phyloP scores from a whole-genome alignment of 2,113 vertebrate genomes.

The Oceanodroma tethys region DNA sequence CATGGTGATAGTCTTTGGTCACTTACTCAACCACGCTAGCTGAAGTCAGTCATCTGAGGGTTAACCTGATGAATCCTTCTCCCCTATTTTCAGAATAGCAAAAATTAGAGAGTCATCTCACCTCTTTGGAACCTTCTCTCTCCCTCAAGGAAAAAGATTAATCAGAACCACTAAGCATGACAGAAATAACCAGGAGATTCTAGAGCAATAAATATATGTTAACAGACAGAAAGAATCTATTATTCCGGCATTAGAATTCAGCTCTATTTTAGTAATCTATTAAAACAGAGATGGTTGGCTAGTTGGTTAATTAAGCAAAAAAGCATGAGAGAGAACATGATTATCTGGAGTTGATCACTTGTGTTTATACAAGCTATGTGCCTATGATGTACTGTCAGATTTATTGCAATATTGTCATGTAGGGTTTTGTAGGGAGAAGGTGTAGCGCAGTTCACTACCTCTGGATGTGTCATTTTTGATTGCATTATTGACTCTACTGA shows the following conservation, averaged over 20 bases:
- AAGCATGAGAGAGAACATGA: conserved; percentile 1
- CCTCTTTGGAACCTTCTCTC: background rate
- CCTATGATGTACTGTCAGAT: background rate
- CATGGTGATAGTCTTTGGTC: background rate
- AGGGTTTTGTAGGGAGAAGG: background rate
- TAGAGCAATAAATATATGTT: conserved; percentile 6
- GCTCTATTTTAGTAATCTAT: conserved; percentile 40
- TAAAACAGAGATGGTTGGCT: conserved; percentile 49
- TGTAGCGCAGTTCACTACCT: background rate
- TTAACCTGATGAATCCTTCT: background rate
- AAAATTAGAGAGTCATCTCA: background rate
- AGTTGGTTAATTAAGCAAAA: conserved; percentile 67
- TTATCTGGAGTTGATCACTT: conserved; percentile 39
- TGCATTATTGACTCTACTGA: conserved; percentile 18
- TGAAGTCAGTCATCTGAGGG: background rate
- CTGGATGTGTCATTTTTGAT: background rate
- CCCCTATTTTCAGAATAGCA: background rate
- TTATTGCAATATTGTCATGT: background rate
- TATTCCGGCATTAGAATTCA: conserved; percentile 30
- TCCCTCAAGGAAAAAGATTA: background rate
- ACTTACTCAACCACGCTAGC: background rate
- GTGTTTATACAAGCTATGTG: background rate
- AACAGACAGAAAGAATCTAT: conserved; percentile 24
- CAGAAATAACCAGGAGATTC: conserved; percentile 42
- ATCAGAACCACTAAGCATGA: conserved; percentile 25